Base-by-base conservation (phyloP, 2,113 vertebrate species). In the Neomonachus schauinslandi region DNA sequence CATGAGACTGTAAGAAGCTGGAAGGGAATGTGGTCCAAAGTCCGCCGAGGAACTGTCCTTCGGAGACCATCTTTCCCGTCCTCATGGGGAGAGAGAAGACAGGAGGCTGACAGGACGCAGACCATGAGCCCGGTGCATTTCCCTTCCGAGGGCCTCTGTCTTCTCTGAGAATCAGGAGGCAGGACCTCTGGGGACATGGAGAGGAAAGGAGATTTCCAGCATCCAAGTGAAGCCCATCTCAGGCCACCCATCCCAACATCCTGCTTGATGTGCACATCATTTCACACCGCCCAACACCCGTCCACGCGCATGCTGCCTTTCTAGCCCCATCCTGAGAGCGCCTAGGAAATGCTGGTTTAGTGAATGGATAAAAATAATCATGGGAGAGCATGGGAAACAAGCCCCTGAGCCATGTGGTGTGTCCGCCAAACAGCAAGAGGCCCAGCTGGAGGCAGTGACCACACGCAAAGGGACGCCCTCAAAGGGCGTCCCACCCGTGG, bases 401-500 rank as follows among this genome's bases (percentile, higher is more conserved):
- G 16, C 76, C 16, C 59, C 16, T 21, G 19, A 89, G 18, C 9
- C 18, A 89, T 6, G 9, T 5, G 31, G 24, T 10, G 63, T 49
- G 33, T 51, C 39, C 11, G 15, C 61, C 61, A 10, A 33, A 19
- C 36, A 51, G 18, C 49, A 53, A 81, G 16, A 81, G 51, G 19
- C 39, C 39, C 76, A 2, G 15, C 5, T 49, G 55, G 51, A 31
- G 33, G 8, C 4, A 5, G 19, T 36, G 8, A 14, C 39, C 22
- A 22, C 8, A 1, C n/a, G 16, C 7, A 15, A 14, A 31, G 1
- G 7, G n/a, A n/a, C n/a, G n/a, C n/a, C n/a, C n/a, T n/a, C n/a
- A n/a, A n/a, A n/a, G n/a, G n/a, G n/a, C n/a, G n/a, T n/a, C n/a
- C n/a, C n/a, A n/a, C n/a, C n/a, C n/a, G 14, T 8, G 42, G 65